Conservation (phyloP, 2,113 vertebrate species). For the Siniperca knerii region DNA sequence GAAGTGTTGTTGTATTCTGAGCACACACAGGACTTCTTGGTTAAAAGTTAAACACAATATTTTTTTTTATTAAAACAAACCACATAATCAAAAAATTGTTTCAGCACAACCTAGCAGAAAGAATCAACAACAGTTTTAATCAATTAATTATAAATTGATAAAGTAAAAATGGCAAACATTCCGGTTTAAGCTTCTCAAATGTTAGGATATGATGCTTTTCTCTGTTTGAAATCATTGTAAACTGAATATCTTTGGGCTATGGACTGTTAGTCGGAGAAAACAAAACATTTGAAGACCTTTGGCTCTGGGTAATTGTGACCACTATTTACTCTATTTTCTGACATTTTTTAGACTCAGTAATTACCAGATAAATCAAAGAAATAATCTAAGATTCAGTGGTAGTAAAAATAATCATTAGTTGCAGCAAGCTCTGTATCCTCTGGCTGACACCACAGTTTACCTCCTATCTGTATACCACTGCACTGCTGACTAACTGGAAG, state of each 20-base stretch:
- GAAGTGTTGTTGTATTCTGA: too few relatives aligned
- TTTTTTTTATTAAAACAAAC: too few relatives aligned
- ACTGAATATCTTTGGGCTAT: not conserved
- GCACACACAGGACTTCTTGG: too few relatives aligned
- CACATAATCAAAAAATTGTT: too few relatives aligned
- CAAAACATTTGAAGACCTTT: not conserved
- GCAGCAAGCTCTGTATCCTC: slow-evolving; percentile 3
- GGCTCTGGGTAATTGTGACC: not conserved
- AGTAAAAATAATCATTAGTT: slow-evolving; percentile 3
- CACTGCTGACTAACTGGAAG: slow-evolving; percentile 38
- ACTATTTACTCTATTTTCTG: not conserved
- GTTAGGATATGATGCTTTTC: not conserved
- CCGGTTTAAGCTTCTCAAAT: not conserved
- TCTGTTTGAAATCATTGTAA: not conserved
- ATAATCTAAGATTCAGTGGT: not conserved
- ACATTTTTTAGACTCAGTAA: not conserved
- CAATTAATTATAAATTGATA: not conserved
- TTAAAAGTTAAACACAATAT: not conserved
- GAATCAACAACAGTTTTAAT: not conserved
- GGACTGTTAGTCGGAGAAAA: not conserved
- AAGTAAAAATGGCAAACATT: not conserved
- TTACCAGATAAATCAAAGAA: not conserved
- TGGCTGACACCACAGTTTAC: slow-evolving; percentile 27
- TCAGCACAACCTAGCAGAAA: not conserved
- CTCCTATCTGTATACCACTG: slow-evolving; percentile 8